These are phyloP conservation scores for Ammodramus savannarum DNA, from an alignment of 2,113 vertebrate species.

Conservation along the genomic window DNA sequence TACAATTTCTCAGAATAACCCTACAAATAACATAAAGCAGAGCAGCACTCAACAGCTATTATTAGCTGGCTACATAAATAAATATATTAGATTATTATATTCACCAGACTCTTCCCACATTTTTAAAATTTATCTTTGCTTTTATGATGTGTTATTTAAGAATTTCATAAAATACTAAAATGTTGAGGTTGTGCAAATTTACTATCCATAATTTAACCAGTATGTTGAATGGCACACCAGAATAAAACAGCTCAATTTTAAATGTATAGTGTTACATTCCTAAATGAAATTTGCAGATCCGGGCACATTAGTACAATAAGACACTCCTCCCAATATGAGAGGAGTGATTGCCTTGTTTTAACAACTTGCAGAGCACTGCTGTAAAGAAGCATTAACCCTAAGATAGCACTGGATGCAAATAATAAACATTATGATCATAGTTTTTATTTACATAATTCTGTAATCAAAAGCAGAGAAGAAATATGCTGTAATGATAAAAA, in stretches of 20 bases:
- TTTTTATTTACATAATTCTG: background rate
- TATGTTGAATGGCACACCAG: background rate
- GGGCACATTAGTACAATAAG: background rate
- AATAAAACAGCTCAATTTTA: background rate
- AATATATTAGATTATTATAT: background rate
- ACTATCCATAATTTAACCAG: background rate
- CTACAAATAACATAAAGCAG: background rate
- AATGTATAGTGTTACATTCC: background rate
- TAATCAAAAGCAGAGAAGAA: background rate
- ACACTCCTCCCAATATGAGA: background rate
- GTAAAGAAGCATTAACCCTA: background rate
- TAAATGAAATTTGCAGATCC: background rate
- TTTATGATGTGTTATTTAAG: background rate
- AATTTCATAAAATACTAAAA: background rate
- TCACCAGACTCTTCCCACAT: background rate
- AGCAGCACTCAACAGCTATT: background rate
- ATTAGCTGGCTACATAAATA: background rate
- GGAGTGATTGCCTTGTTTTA: background rate
- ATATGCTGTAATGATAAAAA: background rate
- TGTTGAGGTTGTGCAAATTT: background rate
- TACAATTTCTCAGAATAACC: background rate
- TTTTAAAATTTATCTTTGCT: background rate
- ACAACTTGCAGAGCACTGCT: background rate
- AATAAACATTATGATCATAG: background rate
- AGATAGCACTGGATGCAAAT: background rate